Base-by-base conservation (phyloP, 2,888 invertebrate species). In the Caenorhabditis wallacei region DNA sequence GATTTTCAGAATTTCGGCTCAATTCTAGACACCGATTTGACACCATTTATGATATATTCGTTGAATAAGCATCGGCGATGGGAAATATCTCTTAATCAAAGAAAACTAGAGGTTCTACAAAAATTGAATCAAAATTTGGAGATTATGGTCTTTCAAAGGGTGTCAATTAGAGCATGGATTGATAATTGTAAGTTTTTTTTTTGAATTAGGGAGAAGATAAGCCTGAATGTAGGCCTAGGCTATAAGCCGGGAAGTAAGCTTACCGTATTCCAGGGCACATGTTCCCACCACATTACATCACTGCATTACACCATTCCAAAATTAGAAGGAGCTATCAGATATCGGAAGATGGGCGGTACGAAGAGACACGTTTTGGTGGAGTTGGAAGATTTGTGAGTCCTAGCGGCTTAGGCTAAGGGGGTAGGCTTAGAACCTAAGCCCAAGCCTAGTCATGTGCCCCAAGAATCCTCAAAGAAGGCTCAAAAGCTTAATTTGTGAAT, bases 131-230 rank as follows among this genome's bases (percentile, higher is more conserved):
- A 48, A n/a, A 48, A 64, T 20, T 18, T 64, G 30, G 48, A 64
- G 1, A 3, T 51, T 5, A 48, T 30, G 48, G 18, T 64, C 0
- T 64, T 64, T n/a, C 18, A 48, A 4, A 64, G 64, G n/a, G n/a
- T 30, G 1, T 18, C 48, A 1, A 18, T 64, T 1, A 18, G 11
- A 1, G 16, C 30, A 2, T 51, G 48, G 30, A 18, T 48, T 20
- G 48, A 30, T 18, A 30, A 64, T 35, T 64, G 64, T 64, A 8
- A 64, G 48, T 64, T 59, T 59, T n/a, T n/a, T n/a, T n/a, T 40
- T 63, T 10, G 8, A 61, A 61, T 30, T 30, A 30, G 8, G 30
- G 30, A 30, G 30, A n/a, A n/a, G n/a, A n/a, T n/a, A n/a, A n/a
- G n/a, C n/a, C n/a, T n/a, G n/a, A n/a, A n/a, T n/a, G n/a, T n/a